These are phyloP conservation scores for Erethizon dorsatum DNA, from an alignment of 2,797 vertebrate genomes.

Conservation along the genomic window DNA sequence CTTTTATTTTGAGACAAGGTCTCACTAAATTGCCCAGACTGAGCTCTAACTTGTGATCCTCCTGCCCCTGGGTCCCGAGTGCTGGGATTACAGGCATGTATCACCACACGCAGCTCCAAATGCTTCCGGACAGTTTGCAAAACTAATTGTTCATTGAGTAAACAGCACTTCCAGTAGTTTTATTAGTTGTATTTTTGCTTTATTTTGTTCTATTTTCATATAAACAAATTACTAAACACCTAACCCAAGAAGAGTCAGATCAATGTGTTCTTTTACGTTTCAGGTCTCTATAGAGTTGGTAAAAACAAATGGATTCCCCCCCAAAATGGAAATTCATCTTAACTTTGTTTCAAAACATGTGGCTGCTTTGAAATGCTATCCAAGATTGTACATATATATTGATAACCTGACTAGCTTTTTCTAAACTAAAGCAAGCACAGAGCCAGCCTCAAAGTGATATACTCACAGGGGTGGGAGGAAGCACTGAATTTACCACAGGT, in stretches of 20 bases:
- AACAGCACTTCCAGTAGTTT: not conserved
- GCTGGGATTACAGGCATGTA: not conserved
- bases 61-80: not conserved
- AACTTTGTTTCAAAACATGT: not conserved
- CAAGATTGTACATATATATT: not conserved
- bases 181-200: constrained; percentile 42
- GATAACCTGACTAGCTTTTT: not conserved
- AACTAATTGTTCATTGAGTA: not conserved
- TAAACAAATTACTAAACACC: constrained; percentile 36
- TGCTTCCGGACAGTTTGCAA: not conserved
- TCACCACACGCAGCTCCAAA: not conserved
- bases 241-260: not conserved
- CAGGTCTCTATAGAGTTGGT: not conserved
- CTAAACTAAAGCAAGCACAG: constrained; percentile 56
- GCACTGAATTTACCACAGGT: not conserved
- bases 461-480: not conserved
- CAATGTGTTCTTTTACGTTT: not conserved
- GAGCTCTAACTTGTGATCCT: not conserved
- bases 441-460: not conserved
- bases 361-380: constrained; percentile 3
- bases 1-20: not conserved
- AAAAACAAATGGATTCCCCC: constrained; percentile 17
- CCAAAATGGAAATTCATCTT: constrained; percentile 41
- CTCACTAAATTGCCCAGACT: not conserved
- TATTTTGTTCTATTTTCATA: constrained; percentile 46